phyloP scores from a whole-genome alignment of 92 coral and sea anemone species.

The Muricea muricata region DNA sequence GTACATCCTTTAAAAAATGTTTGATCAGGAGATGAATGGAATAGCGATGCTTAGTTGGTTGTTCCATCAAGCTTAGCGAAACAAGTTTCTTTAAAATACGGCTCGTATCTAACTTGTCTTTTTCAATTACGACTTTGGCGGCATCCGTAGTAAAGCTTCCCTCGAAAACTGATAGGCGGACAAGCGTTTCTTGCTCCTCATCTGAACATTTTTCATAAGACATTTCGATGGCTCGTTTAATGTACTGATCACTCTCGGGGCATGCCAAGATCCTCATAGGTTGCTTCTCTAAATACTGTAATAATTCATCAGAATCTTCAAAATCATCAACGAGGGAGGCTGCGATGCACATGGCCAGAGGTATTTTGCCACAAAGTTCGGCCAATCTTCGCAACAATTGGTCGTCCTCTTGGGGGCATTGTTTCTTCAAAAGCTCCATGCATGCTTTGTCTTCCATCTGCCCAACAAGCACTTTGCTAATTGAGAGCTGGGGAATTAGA shows the following conservation, averaged over 20 bases:
- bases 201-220: not conserved
- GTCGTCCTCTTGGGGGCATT: not conserved
- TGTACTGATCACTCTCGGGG: not conserved
- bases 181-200: not conserved
- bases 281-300: not conserved
- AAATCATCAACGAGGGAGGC: not conserved
- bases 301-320: not conserved
- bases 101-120: not conserved
- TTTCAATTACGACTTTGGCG: not conserved
- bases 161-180: slow-evolving; percentile 1
- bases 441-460: not conserved
- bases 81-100: not conserved
- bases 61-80: not conserved
- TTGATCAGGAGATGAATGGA: slow-evolving; percentile 3
- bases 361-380: slow-evolving; percentile 18
- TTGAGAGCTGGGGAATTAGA: not conserved
- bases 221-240: not conserved
- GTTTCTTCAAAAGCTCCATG: not conserved
- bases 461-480: not conserved
- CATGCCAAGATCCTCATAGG: not conserved
- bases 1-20: not conserved
- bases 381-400: not conserved
- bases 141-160: not conserved
- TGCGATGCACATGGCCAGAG: slow-evolving; percentile 10
- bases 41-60: not conserved